These are phyloP conservation scores for Volucella zonaria DNA, from an alignment of 2,888 invertebrate species.

Conservation along the genomic window DNA sequence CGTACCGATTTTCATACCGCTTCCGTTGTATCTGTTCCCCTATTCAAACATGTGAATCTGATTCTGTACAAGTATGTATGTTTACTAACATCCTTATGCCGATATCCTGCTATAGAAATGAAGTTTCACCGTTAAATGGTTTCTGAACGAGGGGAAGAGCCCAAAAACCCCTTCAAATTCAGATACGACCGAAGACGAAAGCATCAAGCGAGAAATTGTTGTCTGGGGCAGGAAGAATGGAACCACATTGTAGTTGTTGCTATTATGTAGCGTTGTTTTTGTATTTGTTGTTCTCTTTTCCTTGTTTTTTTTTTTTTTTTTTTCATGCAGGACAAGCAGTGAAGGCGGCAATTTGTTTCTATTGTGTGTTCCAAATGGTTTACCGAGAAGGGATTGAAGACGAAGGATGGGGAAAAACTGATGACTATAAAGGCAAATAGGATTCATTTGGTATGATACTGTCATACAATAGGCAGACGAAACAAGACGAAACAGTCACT, in stretches of 20 bases:
- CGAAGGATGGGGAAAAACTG: conserved; percentile 29
- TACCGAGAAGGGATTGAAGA: neutral
- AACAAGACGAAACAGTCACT: conserved; percentile 11
- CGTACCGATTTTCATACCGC: neutral
- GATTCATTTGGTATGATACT: conserved; percentile 66
- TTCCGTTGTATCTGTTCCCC: too few species aligned
- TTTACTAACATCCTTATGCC: conserved; percentile 40
- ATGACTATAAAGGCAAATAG: conserved; percentile 66
- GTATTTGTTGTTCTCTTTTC: neutral
- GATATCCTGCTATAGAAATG: conserved; percentile 32
- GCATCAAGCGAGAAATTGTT: conserved; percentile 53
- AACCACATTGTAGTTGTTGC: conserved; percentile 52
- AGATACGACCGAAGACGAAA: neutral
- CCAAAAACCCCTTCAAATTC: conserved; percentile 14
- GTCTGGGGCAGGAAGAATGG: conserved; percentile 27
- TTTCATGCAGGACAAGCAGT: conserved; percentile 20
- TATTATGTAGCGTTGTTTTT: conserved; percentile 16
- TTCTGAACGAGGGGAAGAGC: conserved; percentile 8
- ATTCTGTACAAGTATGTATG: conserved; percentile 9
- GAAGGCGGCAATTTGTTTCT: conserved; percentile 59
- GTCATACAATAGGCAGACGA: conserved; percentile 53
- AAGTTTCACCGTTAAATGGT: conserved; percentile 59
- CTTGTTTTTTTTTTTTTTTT: conserved; percentile 15
- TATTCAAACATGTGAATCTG: neutral
- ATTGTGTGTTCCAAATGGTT: conserved; percentile 51